These are phyloP conservation scores for Semnornis frantzii DNA, from an alignment of 2,113 vertebrate species.

Conservation along the genomic window DNA sequence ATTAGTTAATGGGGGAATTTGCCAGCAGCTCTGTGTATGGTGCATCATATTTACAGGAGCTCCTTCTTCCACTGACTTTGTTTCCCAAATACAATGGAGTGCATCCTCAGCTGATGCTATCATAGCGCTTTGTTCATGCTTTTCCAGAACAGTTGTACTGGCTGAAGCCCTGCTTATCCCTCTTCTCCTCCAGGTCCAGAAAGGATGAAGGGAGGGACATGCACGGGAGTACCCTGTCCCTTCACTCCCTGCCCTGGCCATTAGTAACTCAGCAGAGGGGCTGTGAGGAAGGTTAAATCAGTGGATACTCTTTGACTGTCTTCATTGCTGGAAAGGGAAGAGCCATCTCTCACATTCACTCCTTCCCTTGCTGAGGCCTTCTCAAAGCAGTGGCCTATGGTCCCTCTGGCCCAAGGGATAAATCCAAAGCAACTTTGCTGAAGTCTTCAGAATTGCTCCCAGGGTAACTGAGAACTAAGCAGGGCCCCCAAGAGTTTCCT, in stretches of 20 bases:
- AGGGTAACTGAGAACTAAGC: slow-evolving; percentile 34
- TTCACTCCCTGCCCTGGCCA: neutral
- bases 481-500: slow-evolving; percentile 34
- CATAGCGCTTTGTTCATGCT: neutral
- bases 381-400: slow-evolving; percentile 27
- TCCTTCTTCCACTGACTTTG: neutral
- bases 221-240: neutral
- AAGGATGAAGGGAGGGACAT: neutral
- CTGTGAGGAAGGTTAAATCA: neutral
- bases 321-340: neutral
- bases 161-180: neutral
- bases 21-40: neutral
- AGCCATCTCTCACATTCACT: neutral
- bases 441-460: slow-evolving; percentile 46
- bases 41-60: neutral
- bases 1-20: neutral
- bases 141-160: neutral
- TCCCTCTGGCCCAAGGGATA: neutral
- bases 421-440: slow-evolving; percentile 44
- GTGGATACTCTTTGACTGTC: neutral
- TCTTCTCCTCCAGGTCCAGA: neutral
- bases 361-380: neutral
- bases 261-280: neutral
- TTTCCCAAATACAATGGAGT: neutral
- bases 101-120: neutral